Conservation (phyloP, 2,888 invertebrate species). For the Thumatha senex region DNA sequence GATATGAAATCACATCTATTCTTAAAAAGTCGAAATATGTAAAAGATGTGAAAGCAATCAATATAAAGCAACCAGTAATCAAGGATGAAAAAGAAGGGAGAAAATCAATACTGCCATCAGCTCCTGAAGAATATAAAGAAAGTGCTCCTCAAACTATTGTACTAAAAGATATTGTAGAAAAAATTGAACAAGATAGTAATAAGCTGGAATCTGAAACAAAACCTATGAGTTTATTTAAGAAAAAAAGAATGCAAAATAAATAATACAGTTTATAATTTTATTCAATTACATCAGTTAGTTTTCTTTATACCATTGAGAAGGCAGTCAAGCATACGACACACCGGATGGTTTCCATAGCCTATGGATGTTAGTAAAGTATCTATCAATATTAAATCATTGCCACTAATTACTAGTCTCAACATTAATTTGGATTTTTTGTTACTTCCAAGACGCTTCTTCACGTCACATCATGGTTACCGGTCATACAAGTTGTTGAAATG, state of each 20-base stretch:
- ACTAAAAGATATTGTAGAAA: slow-evolving; percentile 66
- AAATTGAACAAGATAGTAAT: slow-evolving; percentile 32
- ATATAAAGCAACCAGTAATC: slow-evolving; percentile 13
- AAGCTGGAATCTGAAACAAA: slow-evolving; percentile 43
- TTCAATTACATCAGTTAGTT: too few species aligned
- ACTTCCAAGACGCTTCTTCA: too few species aligned
- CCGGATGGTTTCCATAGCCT: too few species aligned
- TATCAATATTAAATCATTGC: too few species aligned
- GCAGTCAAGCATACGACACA: too few species aligned
- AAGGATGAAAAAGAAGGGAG: slow-evolving; percentile 9
- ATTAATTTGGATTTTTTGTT: too few species aligned
- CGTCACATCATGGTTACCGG: too few species aligned
- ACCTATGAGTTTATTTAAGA: slow-evolving; percentile 71
- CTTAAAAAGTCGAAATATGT: slow-evolving; percentile 67
- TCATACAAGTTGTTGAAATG: too few species aligned
- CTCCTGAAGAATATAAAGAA: slow-evolving; percentile 1
- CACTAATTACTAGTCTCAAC: too few species aligned
- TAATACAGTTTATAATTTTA: neutral
- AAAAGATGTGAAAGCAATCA: slow-evolving; percentile 1
- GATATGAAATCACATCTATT: slow-evolving; percentile 59
- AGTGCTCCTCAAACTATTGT: slow-evolving; percentile 48
- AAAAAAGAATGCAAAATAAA: slow-evolving; percentile 60
- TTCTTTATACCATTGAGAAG: too few species aligned
- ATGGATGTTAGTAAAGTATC: too few species aligned
- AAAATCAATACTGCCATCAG: neutral